These are phyloP conservation scores for Spinus olivaceus DNA, from an alignment of 2,797 vertebrate genomes.

Conservation along the genomic window DNA sequence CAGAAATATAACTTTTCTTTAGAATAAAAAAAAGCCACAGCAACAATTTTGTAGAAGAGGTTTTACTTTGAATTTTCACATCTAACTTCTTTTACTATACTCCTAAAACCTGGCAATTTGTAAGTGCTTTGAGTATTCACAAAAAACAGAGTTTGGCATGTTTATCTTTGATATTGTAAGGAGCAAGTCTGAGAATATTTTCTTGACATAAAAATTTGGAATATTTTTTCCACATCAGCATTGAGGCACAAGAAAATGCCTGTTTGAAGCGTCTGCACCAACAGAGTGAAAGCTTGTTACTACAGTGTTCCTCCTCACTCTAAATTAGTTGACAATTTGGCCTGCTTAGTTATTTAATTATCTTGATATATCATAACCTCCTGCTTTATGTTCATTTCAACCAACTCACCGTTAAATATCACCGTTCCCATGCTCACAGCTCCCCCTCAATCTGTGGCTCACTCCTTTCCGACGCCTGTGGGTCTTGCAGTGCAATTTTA, in stretches of 20 bases:
- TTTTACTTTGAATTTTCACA: background rate
- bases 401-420: background rate
- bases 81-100: background rate
- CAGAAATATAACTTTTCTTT: background rate
- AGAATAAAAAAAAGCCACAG: background rate
- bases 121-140: background rate
- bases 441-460: background rate
- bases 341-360: background rate
- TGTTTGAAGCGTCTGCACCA: background rate
- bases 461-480: accelerated
- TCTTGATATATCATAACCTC: background rate
- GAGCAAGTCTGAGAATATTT: background rate
- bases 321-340: background rate
- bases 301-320: background rate
- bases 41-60: background rate
- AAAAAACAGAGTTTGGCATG: background rate
- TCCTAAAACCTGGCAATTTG: background rate
- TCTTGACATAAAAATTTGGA: background rate
- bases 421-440: background rate
- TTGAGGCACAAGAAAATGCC: background rate
- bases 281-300: background rate
- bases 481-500: background rate
- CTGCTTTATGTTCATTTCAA: background rate
- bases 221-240: background rate
- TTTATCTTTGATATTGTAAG: background rate